Evolutionary conservation across 2,888 invertebrate species (phyloP).

Genomic region (Schizaphis graminum): DNA sequence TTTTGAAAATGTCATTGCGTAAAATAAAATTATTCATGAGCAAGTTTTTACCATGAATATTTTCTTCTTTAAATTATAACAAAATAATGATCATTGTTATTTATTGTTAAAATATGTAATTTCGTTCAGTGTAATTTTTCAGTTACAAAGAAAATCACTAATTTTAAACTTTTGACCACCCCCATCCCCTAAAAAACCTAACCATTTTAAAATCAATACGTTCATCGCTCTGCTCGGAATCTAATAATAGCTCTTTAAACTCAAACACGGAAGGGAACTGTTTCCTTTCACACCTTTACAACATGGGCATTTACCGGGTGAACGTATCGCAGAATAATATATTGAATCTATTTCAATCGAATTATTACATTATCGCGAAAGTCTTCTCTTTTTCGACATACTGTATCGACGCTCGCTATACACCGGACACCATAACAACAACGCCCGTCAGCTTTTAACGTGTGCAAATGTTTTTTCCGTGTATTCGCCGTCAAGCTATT

Average conservation of each 20-base stretch:
- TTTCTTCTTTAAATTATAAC: too few relatives aligned
- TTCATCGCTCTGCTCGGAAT: neutral
- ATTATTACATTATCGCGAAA: neutral
- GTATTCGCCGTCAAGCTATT: neutral
- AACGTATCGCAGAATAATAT: neutral
- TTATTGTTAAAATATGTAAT: too few relatives aligned
- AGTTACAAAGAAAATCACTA: too few relatives aligned
- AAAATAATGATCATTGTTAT: too few relatives aligned
- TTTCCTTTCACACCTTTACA: neutral
- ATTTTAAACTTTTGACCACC: too few relatives aligned
- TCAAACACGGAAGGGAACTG: neutral
- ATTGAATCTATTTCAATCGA: neutral
- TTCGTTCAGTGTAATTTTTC: too few relatives aligned
- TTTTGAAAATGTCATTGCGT: too few relatives aligned
- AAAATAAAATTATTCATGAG: too few relatives aligned
- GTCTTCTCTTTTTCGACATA: neutral
- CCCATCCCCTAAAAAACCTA: neutral
- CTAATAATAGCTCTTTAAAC: neutral
- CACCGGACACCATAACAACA: neutral
- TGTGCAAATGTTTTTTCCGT: constrained; percentile 36
- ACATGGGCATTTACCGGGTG: neutral
- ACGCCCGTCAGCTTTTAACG: constrained; percentile 5
- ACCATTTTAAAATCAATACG: neutral
- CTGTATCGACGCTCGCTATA: neutral
- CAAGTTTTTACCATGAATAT: too few relatives aligned